Conservation (phyloP, 2,113 vertebrate genomes). For the Seriola aureovittata region DNA sequence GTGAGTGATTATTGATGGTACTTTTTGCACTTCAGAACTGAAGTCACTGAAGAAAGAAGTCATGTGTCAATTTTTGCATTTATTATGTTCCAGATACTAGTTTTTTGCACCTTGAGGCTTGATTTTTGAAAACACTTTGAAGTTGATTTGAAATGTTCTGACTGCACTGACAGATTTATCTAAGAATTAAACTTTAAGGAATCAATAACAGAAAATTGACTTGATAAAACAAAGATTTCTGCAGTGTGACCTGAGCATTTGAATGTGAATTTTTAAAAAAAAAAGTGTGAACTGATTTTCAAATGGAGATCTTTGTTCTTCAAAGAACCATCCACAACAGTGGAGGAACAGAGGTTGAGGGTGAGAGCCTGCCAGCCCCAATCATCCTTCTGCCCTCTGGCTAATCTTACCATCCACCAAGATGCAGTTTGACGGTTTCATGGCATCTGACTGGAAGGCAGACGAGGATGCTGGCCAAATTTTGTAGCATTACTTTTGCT, state of each 20-base stretch:
- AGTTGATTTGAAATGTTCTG: background rate
- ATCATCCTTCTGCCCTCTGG: slow-evolving; percentile 1
- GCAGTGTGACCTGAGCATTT: background rate
- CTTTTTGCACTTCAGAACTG: background rate
- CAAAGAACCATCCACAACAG: background rate
- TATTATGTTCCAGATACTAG: background rate
- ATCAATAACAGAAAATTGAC: too few relatives aligned
- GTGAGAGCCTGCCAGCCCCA: background rate
- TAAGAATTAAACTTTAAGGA: too few relatives aligned
- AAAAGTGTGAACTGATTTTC: background rate
- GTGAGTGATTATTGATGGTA: slow-evolving; percentile 13
- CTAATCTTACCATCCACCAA: slow-evolving; percentile 37
- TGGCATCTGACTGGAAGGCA: slow-evolving; percentile 30
- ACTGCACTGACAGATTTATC: background rate
- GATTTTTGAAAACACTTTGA: too few relatives aligned
- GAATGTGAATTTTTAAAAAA: background rate
- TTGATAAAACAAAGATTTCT: background rate
- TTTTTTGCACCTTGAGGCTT: too few relatives aligned
- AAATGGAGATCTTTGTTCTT: slow-evolving; percentile 18
- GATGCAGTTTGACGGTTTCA: slow-evolving; percentile 19
- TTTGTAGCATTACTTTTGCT: slow-evolving; percentile 63
- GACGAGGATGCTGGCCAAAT: background rate
- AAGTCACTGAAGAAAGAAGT: too few relatives aligned
- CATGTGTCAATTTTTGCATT: background rate
- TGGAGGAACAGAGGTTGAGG: slow-evolving; percentile 28